Evolutionary conservation across 2,888 invertebrate genomes (phyloP), one percentile per base, ranked within the genome.

Genomic region (Synanthedon myopaeformis): DNA sequence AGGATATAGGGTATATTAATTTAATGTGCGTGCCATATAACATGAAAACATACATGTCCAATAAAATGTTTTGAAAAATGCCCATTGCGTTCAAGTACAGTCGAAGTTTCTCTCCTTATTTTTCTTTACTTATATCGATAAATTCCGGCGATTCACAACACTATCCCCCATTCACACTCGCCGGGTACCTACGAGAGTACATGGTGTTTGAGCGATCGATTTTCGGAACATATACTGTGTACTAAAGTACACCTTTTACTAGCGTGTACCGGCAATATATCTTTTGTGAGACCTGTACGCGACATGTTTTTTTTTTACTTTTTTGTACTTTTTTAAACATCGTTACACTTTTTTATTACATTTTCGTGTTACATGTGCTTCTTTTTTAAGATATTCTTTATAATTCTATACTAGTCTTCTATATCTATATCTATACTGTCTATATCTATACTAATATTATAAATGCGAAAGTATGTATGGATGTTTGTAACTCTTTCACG

Each of bases 141-240:
- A 53, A 45, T 14, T 45, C 45, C 0, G 6, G 6, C 8, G n/a
- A 13, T 13, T 13, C n/a, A 23, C 19, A 42, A 13, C 51, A 50
- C 42, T 74, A 63, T 62, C 72, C 50, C 6, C 70, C 71, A 72
- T 78, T 76, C 70, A 70, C 73, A 70, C 66, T 66, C 62, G 65
- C 42, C 11, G 23, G 23, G 23, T 23, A 13, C 41, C 19, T 42
- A 28, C 35, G n/a, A n/a, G 14, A 12, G 23, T 19, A 79, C 74
- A 77, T 69, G 72, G 68, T 72, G 75, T 68, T 73, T 58, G 61
- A 66, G 74, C 75, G 82, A 83, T 82, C 83, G 83, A 80, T 82
- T 69, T 62, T 45, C 35, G 45, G n/a, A 13, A 13, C 45, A n/a
- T 45, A 14, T 45, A 45, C 14, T 45, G 13, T 45, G 45, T 14